Percentiles rank a stretch among this genome's conserved stretches.
phyloP scores from a whole-genome alignment of 2,113 vertebrate genomes.

The Cercopithecus mona region DNA sequence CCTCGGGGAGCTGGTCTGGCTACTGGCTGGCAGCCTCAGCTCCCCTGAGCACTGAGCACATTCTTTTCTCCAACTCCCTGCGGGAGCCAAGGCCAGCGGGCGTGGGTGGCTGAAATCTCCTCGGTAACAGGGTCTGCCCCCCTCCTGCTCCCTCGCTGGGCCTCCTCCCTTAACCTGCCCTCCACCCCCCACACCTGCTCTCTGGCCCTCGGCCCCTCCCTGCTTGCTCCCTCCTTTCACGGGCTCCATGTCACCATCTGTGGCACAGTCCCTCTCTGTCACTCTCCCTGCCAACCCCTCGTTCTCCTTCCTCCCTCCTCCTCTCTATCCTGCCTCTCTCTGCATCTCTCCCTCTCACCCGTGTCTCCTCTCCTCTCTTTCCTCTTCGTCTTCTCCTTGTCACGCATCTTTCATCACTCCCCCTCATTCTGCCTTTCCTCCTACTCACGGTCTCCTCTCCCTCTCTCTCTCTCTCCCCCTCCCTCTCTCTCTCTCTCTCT shows the following conservation, averaged over 20 bases:
- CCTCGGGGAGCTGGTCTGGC: neutral
- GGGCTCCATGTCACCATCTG: slow-evolving; percentile 67
- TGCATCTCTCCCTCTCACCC: neutral
- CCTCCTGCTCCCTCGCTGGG: neutral
- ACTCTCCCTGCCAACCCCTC: slow-evolving; percentile 66
- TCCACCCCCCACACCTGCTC: slow-evolving; percentile 48
- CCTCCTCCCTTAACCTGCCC: slow-evolving; percentile 44
- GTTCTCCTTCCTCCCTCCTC: slow-evolving; percentile 29
- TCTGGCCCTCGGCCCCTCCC: slow-evolving; percentile 29
- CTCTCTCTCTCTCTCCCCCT: slow-evolving; percentile 48
- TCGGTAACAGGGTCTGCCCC: slow-evolving; percentile 61
- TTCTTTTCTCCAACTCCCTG: neutral
- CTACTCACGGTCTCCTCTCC: neutral
- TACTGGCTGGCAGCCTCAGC: neutral
- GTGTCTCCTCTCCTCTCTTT: neutral
- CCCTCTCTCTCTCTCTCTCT: slow-evolving; percentile 42
- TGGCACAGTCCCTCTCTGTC: slow-evolving; percentile 75
- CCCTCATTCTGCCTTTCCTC: slow-evolving; percentile 37
- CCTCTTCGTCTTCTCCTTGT: slow-evolving; percentile 42
- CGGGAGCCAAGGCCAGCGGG: slow-evolving; percentile 52
- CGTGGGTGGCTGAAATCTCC: slow-evolving; percentile 72
- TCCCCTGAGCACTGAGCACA: neutral
- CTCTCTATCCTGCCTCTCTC: slow-evolving; percentile 20
- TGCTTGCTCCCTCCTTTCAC: neutral
- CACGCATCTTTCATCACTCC: slow-evolving; percentile 44